These are phyloP conservation scores for Palythoa grandis DNA, from an alignment of 92 coral and sea anemone species.

Conservation along the genomic window DNA sequence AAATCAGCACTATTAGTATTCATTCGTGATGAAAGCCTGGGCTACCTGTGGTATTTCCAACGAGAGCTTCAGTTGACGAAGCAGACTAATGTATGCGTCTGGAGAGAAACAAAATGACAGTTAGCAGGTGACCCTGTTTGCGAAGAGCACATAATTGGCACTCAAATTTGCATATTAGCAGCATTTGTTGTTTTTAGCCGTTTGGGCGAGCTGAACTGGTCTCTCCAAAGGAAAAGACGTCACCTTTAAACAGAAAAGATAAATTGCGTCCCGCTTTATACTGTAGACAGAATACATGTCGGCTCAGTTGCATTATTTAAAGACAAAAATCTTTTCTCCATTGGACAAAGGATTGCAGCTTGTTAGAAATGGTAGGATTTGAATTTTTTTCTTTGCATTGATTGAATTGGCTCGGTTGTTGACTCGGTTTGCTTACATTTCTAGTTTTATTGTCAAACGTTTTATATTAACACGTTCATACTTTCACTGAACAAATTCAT, in stretches of 20 bases:
- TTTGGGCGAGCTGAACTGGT: not conserved
- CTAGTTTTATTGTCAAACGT: not conserved
- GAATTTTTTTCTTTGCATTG: not conserved
- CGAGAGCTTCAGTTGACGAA: not conserved
- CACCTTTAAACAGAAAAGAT: not conserved
- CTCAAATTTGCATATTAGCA: not conserved
- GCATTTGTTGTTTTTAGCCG: not conserved
- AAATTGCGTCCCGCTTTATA: not conserved
- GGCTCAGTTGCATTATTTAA: not conserved
- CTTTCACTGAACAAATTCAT: too few species aligned
- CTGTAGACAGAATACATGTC: not conserved
- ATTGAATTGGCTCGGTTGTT: not conserved
- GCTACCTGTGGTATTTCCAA: too few species aligned
- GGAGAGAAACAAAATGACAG: not conserved
- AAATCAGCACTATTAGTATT: too few species aligned
- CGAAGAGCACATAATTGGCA: not conserved
- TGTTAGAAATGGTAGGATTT: not conserved
- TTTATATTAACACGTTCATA: too few species aligned
- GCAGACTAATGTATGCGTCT: not conserved
- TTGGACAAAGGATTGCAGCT: not conserved
- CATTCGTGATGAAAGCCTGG: too few species aligned
- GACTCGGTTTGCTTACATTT: not conserved
- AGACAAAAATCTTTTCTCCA: not conserved
- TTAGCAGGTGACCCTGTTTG: not conserved
- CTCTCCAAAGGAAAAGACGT: not conserved